Evolutionary conservation across 2,797 vertebrate genomes (phyloP), one percentile per base, ranked within the genome.

Genomic region (Myotis findleyi): DNA sequence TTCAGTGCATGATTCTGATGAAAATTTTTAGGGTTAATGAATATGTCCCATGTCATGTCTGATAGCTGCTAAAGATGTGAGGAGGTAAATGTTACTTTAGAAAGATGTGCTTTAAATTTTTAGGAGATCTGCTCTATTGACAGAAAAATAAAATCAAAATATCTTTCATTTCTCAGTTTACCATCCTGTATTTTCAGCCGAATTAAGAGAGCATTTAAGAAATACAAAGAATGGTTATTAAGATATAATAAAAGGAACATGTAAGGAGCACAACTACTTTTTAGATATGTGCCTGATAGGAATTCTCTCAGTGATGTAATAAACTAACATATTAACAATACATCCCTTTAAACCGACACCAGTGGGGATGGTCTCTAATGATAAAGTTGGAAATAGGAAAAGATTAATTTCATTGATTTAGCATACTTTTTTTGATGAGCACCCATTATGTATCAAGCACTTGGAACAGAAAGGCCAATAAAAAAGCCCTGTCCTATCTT

Each of bases 31-130:
- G 98, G 98, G 98, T 99, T 98, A 99, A 98, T 98, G 98, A 98
- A 98, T 99, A 99, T 98, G 99, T 99, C 99, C 99, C 97, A 98
- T 98, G 98, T 99, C 98, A 98, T 98, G 98, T 98, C 98, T 98
- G 98, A 99, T 98, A 98, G 99, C 99, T 98, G 98, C 98, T 99
- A 98, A 98, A 98, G 98, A 98, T 98, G 97, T 98, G 98, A 98
- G 97, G 97, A 98, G 97, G 98, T 98, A 98, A 98, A 98, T 98
- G 98, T 98, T 98, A 98, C 98, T 97, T 98, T 98, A 98, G 97
- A 98, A 98, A 98, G 97, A 98, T 98, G 98, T 97, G 97, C 97
- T 53, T 97, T 98, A 98, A 98, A 98, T 98, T 98, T 98, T 98
- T 98, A 98, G 98, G 93, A 97, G 97, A 96, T 95, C 59, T 76